These are phyloP conservation scores for Pelagia noctiluca DNA, from an alignment of 30 jellyfish, hydroid and myxozoan species.

Conservation along the genomic window DNA sequence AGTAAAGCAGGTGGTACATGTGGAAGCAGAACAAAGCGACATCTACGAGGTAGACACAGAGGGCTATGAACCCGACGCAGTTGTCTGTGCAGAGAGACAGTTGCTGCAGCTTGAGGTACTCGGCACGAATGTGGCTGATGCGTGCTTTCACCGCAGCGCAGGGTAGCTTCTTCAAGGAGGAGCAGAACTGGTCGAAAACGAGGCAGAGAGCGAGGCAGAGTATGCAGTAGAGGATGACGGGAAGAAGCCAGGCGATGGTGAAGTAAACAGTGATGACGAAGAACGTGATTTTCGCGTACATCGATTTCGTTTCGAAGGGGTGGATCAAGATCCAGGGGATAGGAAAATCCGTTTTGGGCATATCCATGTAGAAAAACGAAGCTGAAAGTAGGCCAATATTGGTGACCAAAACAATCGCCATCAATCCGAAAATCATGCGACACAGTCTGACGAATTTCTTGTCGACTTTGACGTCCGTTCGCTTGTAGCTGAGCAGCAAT, in stretches of 20 bases:
- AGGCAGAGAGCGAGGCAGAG: constrained; percentile 51
- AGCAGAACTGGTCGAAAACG: constrained; percentile 41
- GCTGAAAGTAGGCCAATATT: neutral
- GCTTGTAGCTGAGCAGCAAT: constrained; percentile 23
- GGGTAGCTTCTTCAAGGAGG: constrained; percentile 3
- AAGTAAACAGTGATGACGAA: constrained; percentile 2
- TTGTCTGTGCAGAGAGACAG: constrained; percentile 37
- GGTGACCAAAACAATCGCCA: neutral
- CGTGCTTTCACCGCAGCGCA: constrained; percentile 39
- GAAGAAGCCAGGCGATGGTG: constrained; percentile 64
- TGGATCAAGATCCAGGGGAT: neutral
- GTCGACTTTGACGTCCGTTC: neutral
- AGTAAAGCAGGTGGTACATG: constrained; percentile 35
- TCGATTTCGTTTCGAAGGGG: constrained; percentile 23
- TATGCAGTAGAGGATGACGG: constrained; percentile 58
- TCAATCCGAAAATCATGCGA: neutral
- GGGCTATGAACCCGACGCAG: constrained; percentile 61
- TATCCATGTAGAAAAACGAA: neutral
- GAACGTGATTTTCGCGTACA: constrained; percentile 10
- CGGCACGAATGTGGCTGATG: constrained; percentile 44
- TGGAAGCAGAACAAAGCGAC: constrained; percentile 61
- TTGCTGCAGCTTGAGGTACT: constrained; percentile 29
- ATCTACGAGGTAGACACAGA: constrained; percentile 54
- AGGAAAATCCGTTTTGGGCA: neutral
- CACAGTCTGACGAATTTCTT: neutral